Evolutionary conservation across 2,113 vertebrate species (phyloP).

Genomic region (Promerops cafer): DNA sequence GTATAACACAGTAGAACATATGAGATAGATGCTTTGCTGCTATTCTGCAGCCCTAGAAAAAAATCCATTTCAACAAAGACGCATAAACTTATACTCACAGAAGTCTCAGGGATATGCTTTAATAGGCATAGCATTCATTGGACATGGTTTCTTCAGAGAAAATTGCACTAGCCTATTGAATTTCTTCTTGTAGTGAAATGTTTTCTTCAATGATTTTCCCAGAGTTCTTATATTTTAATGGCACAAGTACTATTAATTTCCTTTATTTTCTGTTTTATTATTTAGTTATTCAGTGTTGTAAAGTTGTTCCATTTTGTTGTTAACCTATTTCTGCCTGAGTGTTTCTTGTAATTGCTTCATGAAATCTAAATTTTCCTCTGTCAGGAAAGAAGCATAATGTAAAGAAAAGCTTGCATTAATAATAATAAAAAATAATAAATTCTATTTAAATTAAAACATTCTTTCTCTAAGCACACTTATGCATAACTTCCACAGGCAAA

Average conservation of each 20-base stretch:
- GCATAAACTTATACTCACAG: background rate
- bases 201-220: background rate
- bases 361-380: background rate
- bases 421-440: background rate
- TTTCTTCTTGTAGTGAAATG: background rate
- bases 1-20: background rate
- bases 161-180: background rate
- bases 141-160: background rate
- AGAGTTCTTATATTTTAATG: background rate
- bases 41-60: background rate
- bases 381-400: background rate
- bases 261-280: background rate
- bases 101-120: background rate
- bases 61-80: background rate
- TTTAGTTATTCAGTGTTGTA: background rate
- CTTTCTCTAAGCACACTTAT: background rate
- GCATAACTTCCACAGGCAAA: background rate
- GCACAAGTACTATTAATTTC: background rate
- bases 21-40: background rate
- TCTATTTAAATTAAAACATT: background rate
- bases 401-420: background rate
- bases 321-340: background rate
- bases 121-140: background rate
- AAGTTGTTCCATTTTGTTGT: background rate
- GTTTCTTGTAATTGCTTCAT: slow-evolving; percentile 3